phyloP scores from a whole-genome alignment of 2,888 invertebrate species.

The Chrysolina haemoptera region DNA sequence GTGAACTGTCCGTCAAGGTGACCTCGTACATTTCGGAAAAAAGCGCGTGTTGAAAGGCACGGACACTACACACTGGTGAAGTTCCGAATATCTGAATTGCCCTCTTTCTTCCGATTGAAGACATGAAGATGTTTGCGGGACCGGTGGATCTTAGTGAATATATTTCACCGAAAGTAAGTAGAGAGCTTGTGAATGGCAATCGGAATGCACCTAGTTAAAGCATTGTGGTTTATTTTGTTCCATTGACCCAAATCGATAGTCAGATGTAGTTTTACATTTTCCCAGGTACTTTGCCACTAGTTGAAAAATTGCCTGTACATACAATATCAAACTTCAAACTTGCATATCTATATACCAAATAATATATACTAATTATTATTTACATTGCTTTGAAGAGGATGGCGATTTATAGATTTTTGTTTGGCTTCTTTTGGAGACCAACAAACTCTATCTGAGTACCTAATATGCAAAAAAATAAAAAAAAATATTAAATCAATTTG shows the following conservation, averaged over 20 bases:
- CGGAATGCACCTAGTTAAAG: neutral
- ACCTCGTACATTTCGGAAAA: constrained; percentile 5
- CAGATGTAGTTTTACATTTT: too few relatives aligned
- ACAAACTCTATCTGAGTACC: too few relatives aligned
- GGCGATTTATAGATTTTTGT: too few relatives aligned
- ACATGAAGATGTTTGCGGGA: constrained; percentile 27
- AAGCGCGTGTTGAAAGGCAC: constrained; percentile 3
- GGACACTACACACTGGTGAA: neutral
- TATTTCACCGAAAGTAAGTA: constrained; percentile 26
- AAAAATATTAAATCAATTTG: too few relatives aligned
- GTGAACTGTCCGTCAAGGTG: constrained; percentile 13
- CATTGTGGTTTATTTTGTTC: constrained; percentile 1
- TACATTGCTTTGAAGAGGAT: too few relatives aligned
- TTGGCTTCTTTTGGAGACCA: too few relatives aligned
- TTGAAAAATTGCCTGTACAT: too few relatives aligned
- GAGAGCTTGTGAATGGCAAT: constrained; percentile 1
- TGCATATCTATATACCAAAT: too few relatives aligned
- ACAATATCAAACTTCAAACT: too few relatives aligned
- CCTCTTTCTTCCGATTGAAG: neutral
- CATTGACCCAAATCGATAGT: neutral
- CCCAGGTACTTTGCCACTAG: too few relatives aligned
- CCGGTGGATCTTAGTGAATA: constrained; percentile 28
- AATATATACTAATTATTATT: too few relatives aligned
- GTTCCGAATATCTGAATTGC: neutral
- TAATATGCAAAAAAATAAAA: too few relatives aligned